Evolutionary conservation across 2,797 vertebrate species (phyloP).

Genomic region (Hemibagrus guttatus): DNA sequence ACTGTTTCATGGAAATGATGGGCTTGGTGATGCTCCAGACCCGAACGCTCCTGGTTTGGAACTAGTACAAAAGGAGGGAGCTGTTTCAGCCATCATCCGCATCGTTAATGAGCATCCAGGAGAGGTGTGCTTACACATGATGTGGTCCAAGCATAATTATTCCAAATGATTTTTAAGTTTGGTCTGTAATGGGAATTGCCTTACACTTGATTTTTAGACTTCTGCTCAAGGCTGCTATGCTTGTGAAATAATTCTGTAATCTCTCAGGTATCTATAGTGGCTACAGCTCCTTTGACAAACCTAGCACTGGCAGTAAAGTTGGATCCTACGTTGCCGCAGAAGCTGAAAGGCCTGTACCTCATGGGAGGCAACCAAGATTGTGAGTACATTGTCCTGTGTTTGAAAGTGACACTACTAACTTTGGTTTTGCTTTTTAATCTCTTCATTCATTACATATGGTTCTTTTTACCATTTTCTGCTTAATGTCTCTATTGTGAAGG

Average conservation of each 20-base stretch:
- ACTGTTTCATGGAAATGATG: slow-evolving; percentile 75
- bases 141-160: not conserved
- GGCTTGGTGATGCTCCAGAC: slow-evolving; percentile 77
- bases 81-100: slow-evolving; percentile 75
- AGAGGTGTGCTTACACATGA: slow-evolving; percentile 63
- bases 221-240: not conserved
- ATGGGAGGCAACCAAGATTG: slow-evolving; percentile 82
- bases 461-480: not conserved
- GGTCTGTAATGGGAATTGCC: not conserved
- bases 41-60: slow-evolving; percentile 68
- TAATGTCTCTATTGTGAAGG: not conserved
- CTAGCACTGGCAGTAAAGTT: slow-evolving; percentile 78
- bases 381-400: slow-evolving; percentile 53
- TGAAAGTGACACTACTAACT: not conserved
- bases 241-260: not conserved
- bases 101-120: slow-evolving; percentile 73
- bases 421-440: not conserved
- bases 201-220: not conserved
- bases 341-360: slow-evolving; percentile 74
- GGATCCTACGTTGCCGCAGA: slow-evolving; percentile 74
- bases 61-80: slow-evolving; percentile 69
- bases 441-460: not conserved
- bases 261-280: slow-evolving; percentile 75
- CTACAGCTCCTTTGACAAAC: slow-evolving; percentile 80
- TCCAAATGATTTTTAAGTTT: not conserved